A percentile compares a stretch with the other conserved stretches of the same genome.
Evolutionary conservation across 2,797 vertebrate species (phyloP).

Genomic region (Australoheros facetus): DNA sequence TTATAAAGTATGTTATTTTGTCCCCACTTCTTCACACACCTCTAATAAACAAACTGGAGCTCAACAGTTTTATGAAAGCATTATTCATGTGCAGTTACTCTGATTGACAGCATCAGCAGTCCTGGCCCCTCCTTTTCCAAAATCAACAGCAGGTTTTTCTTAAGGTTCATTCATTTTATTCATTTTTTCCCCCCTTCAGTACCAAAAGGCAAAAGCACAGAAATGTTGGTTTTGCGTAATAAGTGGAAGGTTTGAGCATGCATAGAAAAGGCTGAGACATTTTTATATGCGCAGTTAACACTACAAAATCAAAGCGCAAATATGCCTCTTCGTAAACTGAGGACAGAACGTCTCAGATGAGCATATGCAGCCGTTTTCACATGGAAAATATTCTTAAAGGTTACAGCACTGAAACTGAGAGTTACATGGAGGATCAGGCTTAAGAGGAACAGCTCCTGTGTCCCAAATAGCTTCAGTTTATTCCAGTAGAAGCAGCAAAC

Average conservation of each 20-base stretch:
- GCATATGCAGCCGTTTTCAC: background rate
- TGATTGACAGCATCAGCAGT: background rate
- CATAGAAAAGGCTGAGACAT: background rate
- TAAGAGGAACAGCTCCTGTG: background rate
- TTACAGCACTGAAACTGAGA: background rate
- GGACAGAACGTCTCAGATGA: background rate
- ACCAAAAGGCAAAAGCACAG: background rate
- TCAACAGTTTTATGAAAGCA: background rate
- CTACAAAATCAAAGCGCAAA: background rate
- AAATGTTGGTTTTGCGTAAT: background rate
- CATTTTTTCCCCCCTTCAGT: background rate
- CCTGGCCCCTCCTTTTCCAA: background rate
- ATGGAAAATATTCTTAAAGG: too few species aligned
- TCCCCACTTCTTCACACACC: background rate
- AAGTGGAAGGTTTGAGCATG: background rate
- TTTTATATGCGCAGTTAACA: background rate
- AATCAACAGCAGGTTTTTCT: background rate
- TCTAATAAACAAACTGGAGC: background rate
- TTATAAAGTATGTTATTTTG: too few species aligned
- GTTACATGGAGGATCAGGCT: background rate
- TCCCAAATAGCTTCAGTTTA: too few species aligned
- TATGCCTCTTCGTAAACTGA: background rate
- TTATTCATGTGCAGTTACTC: background rate
- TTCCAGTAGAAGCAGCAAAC: too few species aligned
- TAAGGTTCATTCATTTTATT: background rate